These are phyloP conservation scores for Thelaira solivaga DNA, from an alignment of 2,888 invertebrate species.

Conservation along the genomic window DNA sequence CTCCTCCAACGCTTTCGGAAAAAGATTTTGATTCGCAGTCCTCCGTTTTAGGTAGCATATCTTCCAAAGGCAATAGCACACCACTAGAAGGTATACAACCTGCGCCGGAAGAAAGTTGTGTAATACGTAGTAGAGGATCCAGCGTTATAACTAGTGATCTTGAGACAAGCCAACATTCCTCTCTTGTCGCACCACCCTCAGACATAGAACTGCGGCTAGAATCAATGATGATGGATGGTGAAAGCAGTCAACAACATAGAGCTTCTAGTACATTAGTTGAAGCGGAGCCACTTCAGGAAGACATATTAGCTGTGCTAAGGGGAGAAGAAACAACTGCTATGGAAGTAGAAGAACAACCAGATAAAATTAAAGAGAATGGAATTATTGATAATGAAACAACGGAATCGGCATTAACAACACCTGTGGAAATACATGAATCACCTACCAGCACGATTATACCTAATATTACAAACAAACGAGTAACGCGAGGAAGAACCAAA, in stretches of 20 bases:
- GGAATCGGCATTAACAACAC: background rate
- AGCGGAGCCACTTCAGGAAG: slow-evolving; percentile 71
- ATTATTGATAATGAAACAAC: slow-evolving; percentile 7
- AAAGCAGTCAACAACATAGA: slow-evolving; percentile 60
- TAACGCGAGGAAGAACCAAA: slow-evolving; percentile 36
- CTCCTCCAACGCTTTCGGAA: slow-evolving; percentile 78
- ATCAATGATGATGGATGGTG: slow-evolving; percentile 76
- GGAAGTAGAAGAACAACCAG: slow-evolving; percentile 36
- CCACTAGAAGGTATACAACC: slow-evolving; percentile 71
- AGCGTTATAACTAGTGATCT: slow-evolving; percentile 77
- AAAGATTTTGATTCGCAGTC: slow-evolving; percentile 77
- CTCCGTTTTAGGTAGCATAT: slow-evolving; percentile 76
- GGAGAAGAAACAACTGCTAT: slow-evolving; percentile 66
- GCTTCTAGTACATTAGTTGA: slow-evolving; percentile 61
- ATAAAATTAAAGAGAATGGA: slow-evolving; percentile 53
- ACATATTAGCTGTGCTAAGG: slow-evolving; percentile 74
- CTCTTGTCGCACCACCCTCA: slow-evolving; percentile 76
- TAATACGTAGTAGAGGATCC: slow-evolving; percentile 76
- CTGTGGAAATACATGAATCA: slow-evolving; percentile 30
- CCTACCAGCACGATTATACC: slow-evolving; percentile 65
- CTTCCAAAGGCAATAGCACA: slow-evolving; percentile 76
- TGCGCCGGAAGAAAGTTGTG: slow-evolving; percentile 75
- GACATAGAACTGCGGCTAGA: slow-evolving; percentile 76
- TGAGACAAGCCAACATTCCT: slow-evolving; percentile 77
- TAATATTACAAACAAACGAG: slow-evolving; percentile 39